Conservation (phyloP, 1,140 invertebrate species). For the Sarcophaga bullata region DNA sequence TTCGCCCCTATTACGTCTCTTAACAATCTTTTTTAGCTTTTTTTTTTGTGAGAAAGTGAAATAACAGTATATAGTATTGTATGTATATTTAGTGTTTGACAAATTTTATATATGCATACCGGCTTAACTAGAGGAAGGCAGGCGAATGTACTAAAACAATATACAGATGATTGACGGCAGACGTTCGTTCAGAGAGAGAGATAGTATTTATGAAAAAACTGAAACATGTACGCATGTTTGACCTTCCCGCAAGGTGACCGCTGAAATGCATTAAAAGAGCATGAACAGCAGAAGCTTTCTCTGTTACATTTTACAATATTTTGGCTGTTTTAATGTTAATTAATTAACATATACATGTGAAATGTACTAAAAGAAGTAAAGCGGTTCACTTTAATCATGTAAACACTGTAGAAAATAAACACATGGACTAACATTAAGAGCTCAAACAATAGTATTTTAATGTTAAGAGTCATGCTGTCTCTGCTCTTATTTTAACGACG, state of each 20-base stretch:
- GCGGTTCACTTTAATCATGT: too few species aligned
- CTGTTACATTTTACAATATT: too few species aligned
- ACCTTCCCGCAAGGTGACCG: slow-evolving; percentile 73
- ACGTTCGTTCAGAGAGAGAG: background rate
- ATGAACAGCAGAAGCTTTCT: background rate
- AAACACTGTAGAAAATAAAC: too few species aligned
- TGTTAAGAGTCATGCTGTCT: too few species aligned
- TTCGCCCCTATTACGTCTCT: too few species aligned
- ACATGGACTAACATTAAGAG: too few species aligned
- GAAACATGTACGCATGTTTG: slow-evolving; percentile 65
- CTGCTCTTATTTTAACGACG: too few species aligned
- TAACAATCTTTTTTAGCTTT: too few species aligned
- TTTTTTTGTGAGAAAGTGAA: background rate
- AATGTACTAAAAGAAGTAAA: too few species aligned
- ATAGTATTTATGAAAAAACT: slow-evolving; percentile 8
- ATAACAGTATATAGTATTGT: background rate
- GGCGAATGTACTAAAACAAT: background rate
- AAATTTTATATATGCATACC: background rate
- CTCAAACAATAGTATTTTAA: too few species aligned
- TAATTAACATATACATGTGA: too few species aligned
- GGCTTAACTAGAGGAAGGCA: slow-evolving; percentile 7
- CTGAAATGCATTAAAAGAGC: slow-evolving; percentile 47
- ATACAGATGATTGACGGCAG: background rate
- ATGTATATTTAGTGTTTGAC: background rate
- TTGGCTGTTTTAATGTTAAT: too few species aligned